Percentiles rank a stretch among this genome's conserved stretches.
Conservation (phyloP, 1,140 invertebrate genomes). For the Zophobas morio region DNA sequence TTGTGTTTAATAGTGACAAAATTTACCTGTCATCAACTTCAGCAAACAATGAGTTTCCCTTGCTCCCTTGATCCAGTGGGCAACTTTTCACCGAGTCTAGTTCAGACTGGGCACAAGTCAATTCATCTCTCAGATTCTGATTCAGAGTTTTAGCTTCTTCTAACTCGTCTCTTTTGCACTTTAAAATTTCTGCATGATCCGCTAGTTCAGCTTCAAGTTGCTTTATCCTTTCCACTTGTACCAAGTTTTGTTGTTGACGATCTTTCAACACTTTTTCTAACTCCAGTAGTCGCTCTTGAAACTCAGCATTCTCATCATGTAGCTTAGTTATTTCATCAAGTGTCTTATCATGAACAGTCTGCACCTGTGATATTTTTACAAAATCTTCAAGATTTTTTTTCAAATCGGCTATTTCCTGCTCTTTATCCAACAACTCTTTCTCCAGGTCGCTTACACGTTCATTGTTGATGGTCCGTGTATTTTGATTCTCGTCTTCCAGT, state of each 20-base stretch:
- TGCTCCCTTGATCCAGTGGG: conserved; percentile 54
- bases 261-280: not conserved
- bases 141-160: conserved; percentile 51
- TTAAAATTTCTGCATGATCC: conserved; percentile 51
- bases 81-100: conserved; percentile 56
- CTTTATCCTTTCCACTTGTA: not conserved
- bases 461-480: not conserved
- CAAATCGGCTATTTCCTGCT: not conserved
- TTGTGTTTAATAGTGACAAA: not conserved
- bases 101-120: conserved; percentile 51
- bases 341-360: not conserved
- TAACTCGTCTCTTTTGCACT: conserved; percentile 55
- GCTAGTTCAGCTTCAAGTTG: conserved; percentile 44
- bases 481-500: not conserved
- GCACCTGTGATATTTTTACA: not conserved
- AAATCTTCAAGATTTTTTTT: conserved; percentile 4
- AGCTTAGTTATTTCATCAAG: not conserved
- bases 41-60: conserved; percentile 63
- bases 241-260: conserved; percentile 2
- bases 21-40: conserved; percentile 61
- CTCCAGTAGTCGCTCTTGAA: not conserved
- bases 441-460: not conserved
- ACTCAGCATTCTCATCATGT: not conserved
- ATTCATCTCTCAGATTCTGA: conserved; percentile 58
- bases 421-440: not conserved